Conservation (phyloP, 2,797 vertebrate species). For the Acrocephalus scirpaceus region DNA sequence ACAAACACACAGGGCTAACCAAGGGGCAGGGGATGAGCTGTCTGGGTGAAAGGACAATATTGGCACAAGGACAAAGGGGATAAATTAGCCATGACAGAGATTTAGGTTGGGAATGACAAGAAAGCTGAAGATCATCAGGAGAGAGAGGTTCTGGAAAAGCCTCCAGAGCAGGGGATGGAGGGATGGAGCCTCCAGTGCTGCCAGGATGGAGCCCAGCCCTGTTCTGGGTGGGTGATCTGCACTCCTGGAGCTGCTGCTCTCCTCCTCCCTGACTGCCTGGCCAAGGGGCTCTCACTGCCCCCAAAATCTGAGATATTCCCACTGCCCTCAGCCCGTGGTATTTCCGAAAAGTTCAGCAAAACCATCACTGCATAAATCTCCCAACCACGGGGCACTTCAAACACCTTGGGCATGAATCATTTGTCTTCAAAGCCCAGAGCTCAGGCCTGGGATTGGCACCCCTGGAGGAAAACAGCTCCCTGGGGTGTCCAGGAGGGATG, state of each 20-base stretch:
- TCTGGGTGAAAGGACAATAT: neutral
- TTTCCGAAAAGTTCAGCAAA: neutral
- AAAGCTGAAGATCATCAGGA: neutral
- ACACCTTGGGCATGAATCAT: neutral
- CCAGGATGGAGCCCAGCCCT: neutral
- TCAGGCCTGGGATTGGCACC: neutral
- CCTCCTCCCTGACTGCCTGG: accelerated
- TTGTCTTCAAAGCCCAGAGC: neutral
- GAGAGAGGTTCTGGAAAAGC: neutral
- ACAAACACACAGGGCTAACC: neutral
- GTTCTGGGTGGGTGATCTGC: neutral
- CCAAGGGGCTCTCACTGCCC: neutral
- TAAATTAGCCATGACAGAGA: neutral
- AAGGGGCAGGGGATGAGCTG: neutral
- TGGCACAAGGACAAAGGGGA: neutral
- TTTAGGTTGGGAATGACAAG: neutral
- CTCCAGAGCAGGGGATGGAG: neutral
- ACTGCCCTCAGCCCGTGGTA: neutral
- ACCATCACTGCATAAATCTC: neutral
- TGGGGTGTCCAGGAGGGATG: neutral
- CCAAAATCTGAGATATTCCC: neutral
- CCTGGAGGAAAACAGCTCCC: neutral
- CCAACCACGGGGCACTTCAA: neutral
- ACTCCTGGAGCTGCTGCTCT: neutral
- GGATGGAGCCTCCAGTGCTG: neutral